phyloP scores from a whole-genome alignment of 2,888 invertebrate genomes.

The Scaptomyza reducta region DNA sequence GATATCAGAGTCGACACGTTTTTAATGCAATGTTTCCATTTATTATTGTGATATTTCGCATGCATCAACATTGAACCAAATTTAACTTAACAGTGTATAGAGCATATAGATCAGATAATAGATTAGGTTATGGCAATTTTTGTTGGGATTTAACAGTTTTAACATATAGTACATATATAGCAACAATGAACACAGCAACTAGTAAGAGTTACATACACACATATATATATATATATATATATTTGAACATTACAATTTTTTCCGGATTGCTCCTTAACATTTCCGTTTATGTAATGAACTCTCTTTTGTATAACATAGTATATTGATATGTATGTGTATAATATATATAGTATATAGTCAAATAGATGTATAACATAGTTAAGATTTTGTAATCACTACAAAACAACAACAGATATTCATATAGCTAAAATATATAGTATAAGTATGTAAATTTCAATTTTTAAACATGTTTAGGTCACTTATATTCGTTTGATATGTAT shows the following conservation, averaged over 20 bases:
- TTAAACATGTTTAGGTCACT: constrained; percentile 8
- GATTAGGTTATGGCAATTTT: constrained; percentile 1
- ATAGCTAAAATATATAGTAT: constrained; percentile 40
- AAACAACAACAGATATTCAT: constrained; percentile 35
- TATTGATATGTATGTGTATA: constrained; percentile 40
- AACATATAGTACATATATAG: constrained; percentile 58
- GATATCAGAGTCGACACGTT: constrained; percentile 15
- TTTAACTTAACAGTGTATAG: constrained; percentile 45
- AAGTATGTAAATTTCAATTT: constrained; percentile 22
- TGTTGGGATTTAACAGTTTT: constrained; percentile 48
- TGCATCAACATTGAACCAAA: constrained; percentile 61
- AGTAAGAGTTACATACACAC: constrained; percentile 51
- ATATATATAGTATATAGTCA: constrained; percentile 38
- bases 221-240: not conserved
- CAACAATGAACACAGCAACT: constrained; percentile 81
- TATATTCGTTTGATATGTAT: constrained; percentile 41
- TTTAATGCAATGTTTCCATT: constrained; percentile 60
- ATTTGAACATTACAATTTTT: constrained; percentile 2
- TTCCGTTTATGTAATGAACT: constrained; percentile 47
- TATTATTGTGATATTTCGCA: constrained; percentile 61
- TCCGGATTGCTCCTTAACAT: constrained; percentile 48
- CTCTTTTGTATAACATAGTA: constrained; percentile 48
- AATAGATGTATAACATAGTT: constrained; percentile 44
- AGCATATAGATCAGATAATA: constrained; percentile 21
- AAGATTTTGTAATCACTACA: constrained; percentile 30